Conservation (phyloP, 2,888 invertebrate genomes). For the Blastobasis adustella region DNA sequence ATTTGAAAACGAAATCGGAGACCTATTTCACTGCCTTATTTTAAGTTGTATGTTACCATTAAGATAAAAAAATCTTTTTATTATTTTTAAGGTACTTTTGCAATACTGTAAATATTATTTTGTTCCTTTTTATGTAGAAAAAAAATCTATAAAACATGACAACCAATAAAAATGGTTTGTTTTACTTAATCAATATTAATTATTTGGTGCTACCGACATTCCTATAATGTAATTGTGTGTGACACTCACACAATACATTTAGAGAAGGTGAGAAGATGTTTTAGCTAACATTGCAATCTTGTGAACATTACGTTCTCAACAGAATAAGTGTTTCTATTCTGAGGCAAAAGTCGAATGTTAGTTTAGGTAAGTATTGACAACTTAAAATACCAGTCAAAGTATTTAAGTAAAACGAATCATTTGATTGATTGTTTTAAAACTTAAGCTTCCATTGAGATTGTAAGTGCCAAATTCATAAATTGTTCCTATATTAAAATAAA, state of each 20-base stretch:
- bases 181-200: not conserved
- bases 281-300: too few relatives aligned
- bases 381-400: too few relatives aligned
- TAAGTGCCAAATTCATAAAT: constrained; percentile 19
- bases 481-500: constrained; percentile 9
- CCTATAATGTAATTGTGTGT: not conserved
- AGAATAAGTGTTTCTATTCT: too few relatives aligned
- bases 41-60: constrained; percentile 1
- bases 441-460: constrained; percentile 20
- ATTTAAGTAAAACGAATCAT: too few relatives aligned
- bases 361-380: too few relatives aligned
- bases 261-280: too few relatives aligned
- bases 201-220: not conserved
- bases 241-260: too few relatives aligned
- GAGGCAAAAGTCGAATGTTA: too few relatives aligned
- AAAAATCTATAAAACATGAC: not conserved
- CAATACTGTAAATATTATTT: not conserved
- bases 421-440: too few relatives aligned
- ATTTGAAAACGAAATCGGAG: too few relatives aligned
- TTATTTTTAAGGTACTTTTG: not conserved
- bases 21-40: not conserved
- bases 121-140: not conserved
- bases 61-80: not conserved
- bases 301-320: too few relatives aligned
- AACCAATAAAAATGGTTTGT: not conserved